Percentiles rank a stretch among this genome's conserved stretches.
phyloP scores from a whole-genome alignment of 2,113 vertebrate species.

The Ondatra zibethicus region DNA sequence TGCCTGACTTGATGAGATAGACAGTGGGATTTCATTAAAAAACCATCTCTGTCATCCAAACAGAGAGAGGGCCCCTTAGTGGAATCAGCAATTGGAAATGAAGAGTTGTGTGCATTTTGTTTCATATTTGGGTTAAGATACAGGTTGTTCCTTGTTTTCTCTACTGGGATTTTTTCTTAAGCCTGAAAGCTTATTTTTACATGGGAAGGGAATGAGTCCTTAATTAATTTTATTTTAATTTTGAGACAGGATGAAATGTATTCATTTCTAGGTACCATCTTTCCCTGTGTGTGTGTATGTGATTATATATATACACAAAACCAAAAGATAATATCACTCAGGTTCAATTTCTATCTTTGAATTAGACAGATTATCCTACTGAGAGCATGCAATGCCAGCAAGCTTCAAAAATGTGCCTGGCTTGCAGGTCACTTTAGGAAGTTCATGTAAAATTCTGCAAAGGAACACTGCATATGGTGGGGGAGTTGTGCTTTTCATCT shows the following conservation, averaged over 20 bases:
- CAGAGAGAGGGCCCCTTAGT: not conserved
- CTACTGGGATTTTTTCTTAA: slow-evolving; percentile 19
- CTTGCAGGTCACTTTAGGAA: not conserved
- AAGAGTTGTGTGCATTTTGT: not conserved
- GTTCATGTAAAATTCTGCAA: rapidly evolving
- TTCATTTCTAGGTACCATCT: not conserved
- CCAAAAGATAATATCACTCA: not conserved
- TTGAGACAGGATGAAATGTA: not conserved
- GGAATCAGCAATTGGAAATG: slow-evolving; percentile 44
- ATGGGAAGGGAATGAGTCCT: not conserved
- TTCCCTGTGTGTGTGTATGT: no score
- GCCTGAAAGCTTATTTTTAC: not conserved
- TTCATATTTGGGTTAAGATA: slow-evolving; percentile 31
- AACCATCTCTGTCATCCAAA: not conserved
- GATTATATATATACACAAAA: not conserved
- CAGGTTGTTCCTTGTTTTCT: slow-evolving; percentile 18
- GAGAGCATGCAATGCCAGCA: not conserved
- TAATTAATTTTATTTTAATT: not conserved
- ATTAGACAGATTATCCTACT: not conserved
- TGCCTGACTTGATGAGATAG: not conserved
- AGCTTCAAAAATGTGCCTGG: not conserved
- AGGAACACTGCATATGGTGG: no score
- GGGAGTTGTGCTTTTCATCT: not conserved
- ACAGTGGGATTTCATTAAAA: slow-evolving; percentile 54
- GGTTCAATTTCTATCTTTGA: not conserved